Base-by-base conservation (phyloP, 2,113 vertebrate genomes). In the Etheostoma cragini region DNA sequence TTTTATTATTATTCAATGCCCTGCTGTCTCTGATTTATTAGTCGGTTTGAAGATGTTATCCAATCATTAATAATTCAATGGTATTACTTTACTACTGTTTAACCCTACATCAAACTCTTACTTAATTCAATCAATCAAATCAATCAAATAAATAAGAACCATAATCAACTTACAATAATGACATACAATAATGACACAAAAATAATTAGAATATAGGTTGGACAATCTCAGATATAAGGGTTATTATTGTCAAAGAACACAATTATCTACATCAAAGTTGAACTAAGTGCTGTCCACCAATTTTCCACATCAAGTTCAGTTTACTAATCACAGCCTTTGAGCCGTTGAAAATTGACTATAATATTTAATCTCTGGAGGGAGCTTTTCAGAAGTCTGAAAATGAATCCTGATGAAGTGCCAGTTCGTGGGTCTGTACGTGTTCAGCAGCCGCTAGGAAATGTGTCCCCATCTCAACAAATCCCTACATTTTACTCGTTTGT, bases 1-100 rank as follows among this genome's bases (percentile, higher is more conserved):
- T 82, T 71, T 46, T 66, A 70, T 73, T 45, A 71, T 76, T 49
- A 33, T 33, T 47, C 49, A 66, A 42, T 26, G 50, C 22, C 72
- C 63, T 38, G 50, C 64, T 83, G 77, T 70, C 35, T 68, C 22
- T 65, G 35, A 80, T 81, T 72, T 60, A 54, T 70, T 57, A 72
- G 49, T 83, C 57, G 46, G 66, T 77, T 78, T 84, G 65, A 87
- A 80, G 76, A 67, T 63, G 76, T 71, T 63, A 73, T 54, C 60
- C 12, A 38, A 22, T 64, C 22, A 76, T 88, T 88, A 82, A 67
- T 24, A 52, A 24, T 11, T 50, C 50, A 63, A 12, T 26, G 42
- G 24, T 30, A 30, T 61, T 61, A 38, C 42, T 53, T 69, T 47
- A 75, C 19, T 33, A 2, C 30, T 8, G 38, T 22, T 22, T 13